phyloP scores from a whole-genome alignment of 2,888 invertebrate genomes.

The Noctua janthina region DNA sequence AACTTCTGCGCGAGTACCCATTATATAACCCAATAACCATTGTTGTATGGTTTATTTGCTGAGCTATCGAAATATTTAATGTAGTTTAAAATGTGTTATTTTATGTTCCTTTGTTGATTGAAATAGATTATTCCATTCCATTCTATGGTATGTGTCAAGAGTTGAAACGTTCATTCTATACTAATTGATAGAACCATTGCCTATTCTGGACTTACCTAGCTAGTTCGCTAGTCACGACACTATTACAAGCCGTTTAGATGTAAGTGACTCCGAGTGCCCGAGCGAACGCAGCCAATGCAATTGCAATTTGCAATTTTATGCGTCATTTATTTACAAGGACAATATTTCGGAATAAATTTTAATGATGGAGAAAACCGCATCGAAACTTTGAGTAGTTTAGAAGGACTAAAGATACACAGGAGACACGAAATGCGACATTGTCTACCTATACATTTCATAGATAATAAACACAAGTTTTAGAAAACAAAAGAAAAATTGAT shows the following conservation, averaged over 20 bases:
- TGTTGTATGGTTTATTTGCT: not conserved
- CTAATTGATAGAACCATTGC: not conserved
- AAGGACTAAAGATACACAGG: no score
- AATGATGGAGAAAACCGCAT: not conserved
- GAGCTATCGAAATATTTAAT: not conserved
- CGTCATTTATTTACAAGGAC: not conserved
- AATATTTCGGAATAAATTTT: not conserved
- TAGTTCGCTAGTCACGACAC: not conserved
- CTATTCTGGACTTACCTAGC: not conserved
- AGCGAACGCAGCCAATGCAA: constrained; percentile 2
- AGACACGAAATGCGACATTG: not conserved
- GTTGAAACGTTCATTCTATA: not conserved
- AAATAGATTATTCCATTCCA: not conserved
- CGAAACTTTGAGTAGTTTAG: not conserved
- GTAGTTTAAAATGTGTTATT: no score
- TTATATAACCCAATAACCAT: not conserved
- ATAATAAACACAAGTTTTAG: not conserved
- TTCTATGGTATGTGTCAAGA: not conserved
- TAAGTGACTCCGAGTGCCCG: not conserved
- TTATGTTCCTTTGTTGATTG: not conserved
- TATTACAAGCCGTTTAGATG: not conserved
- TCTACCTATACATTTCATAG: not conserved
- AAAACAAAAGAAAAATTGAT: not conserved
- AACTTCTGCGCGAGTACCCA: no score
- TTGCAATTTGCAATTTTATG: constrained; percentile 6